A percentile compares a stretch with the other conserved stretches of the same genome.
phyloP scores from a whole-genome alignment of 2,888 invertebrate genomes.

The Mesodorylaimus sp. region DNA sequence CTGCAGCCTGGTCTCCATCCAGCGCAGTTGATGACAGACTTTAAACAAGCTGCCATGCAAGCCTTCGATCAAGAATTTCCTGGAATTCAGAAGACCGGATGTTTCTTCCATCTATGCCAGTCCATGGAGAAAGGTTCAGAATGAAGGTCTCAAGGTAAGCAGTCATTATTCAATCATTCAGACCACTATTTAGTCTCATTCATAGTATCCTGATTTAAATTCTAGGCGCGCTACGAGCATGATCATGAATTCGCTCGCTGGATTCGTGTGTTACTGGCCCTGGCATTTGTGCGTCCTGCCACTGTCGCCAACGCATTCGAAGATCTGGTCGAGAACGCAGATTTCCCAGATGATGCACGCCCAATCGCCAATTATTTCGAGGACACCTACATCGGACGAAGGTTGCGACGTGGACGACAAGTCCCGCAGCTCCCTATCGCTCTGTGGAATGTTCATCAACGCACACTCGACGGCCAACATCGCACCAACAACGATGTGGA shows the following conservation, averaged over 20 bases:
- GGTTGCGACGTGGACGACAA: not conserved
- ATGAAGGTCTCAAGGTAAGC: constrained; percentile 1
- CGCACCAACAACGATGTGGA: not conserved
- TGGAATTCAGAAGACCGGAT: not conserved
- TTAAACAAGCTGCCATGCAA: not conserved
- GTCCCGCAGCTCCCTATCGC: not conserved
- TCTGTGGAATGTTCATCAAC: not conserved
- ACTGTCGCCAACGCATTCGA: not conserved
- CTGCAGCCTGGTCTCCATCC: not conserved
- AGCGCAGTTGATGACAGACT: not conserved
- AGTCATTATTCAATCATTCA: too few species aligned
- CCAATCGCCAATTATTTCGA: not conserved
- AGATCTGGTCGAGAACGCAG: not conserved
- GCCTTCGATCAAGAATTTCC: not conserved
- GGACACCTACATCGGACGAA: not conserved
- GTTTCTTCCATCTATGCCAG: not conserved
- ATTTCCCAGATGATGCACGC: not conserved
- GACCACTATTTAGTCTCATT: not conserved
- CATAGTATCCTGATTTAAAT: too few species aligned
- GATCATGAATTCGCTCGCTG: not conserved
- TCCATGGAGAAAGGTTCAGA: not conserved
- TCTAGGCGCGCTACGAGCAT: too few species aligned
- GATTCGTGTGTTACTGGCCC: not conserved
- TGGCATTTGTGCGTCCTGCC: not conserved
- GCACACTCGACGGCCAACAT: not conserved